Base-by-base conservation (phyloP, 2,888 invertebrate genomes). In the Tiliacea citrago region DNA sequence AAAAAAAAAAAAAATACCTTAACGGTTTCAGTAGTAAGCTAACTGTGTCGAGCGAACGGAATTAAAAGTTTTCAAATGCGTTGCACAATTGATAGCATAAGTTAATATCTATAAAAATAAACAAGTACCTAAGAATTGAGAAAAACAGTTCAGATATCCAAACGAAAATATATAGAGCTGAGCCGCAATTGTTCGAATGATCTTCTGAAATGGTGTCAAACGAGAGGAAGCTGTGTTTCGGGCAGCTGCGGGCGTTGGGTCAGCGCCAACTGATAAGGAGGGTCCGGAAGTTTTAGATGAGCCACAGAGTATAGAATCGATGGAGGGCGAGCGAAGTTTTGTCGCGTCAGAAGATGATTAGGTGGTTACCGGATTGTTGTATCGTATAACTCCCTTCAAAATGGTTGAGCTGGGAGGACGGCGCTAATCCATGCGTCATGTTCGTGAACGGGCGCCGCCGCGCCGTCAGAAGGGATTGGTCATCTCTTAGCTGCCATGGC, bases 231-330 rank as follows among this genome's bases (percentile, higher is more conserved):
- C 58, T 47, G 68, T 77, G 75, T 76, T 80, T 72, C 39, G 58
- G 73, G 75, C 83, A 75, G 77, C 86, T 86, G 84, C 81, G 85
- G 81, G 86, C 53, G 63, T 82, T 84, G 85, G 85, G 77, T 62
- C 77, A 55, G 39, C n/a, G 75, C 77, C 74, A 77, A 81, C 74
- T 60, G 86, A 84, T 86, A 86, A 73, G 77, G 47, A 58, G 47
- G 71, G 53, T 21, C 75, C 79, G 85, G 83, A 84, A 84, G 71
- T 79, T 82, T 63, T 68, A 67, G 74, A 53, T 79, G 72, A 24
- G 57, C 35, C 81, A 69, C 60, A 35, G 84, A 82, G 67, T 29
- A 65, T 35, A 16, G 16, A 51, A 39, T 6, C 10, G 6, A 61
- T 63, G 57, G 61, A 75, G 57, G 0, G 21, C n/a, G 5, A 45